A percentile compares a stretch with the other conserved stretches of the same genome.
Evolutionary conservation across 1,140 invertebrate genomes (phyloP).

Genomic region (Patella vulgata): DNA sequence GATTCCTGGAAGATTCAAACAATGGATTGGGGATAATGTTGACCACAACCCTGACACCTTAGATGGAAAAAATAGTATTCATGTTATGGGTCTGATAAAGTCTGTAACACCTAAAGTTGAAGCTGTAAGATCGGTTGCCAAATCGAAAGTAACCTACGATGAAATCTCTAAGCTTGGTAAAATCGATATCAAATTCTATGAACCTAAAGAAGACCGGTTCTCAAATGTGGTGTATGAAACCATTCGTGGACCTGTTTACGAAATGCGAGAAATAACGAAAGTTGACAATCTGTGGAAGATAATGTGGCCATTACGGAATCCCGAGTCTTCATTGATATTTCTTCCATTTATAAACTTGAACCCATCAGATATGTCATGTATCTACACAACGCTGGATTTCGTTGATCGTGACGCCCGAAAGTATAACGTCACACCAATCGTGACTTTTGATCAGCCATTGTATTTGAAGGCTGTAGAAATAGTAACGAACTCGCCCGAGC

Average conservation of each 20-base stretch:
- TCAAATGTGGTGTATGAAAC: too few species aligned
- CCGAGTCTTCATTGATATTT: too few species aligned
- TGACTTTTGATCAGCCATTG: conserved; percentile 48
- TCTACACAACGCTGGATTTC: conserved; percentile 46
- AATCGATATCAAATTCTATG: background rate
- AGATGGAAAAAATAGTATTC: conserved; percentile 33
- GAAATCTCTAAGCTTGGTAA: conserved; percentile 7
- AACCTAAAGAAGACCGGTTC: too few species aligned
- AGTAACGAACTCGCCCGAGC: conserved; percentile 4
- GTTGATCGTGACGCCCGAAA: conserved; percentile 27
- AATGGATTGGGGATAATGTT: conserved; percentile 34
- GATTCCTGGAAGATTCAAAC: background rate
- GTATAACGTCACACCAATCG: conserved; percentile 24
- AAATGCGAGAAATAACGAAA: too few species aligned
- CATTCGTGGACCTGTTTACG: too few species aligned
- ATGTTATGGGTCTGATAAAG: conserved; percentile 41
- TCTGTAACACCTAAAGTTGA: conserved; percentile 10
- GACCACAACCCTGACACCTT: conserved; percentile 34
- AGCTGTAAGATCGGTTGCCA: background rate
- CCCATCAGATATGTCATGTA: conserved; percentile 43
- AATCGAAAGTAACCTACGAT: background rate
- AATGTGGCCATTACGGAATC: too few species aligned
- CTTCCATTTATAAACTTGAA: conserved; percentile 49
- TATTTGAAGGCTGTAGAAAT: conserved; percentile 37
- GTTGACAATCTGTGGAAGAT: too few species aligned